Percentiles rank a stretch among this genome's conserved stretches.
Conservation (phyloP, 2,113 vertebrate species). For the Saccopteryx leptura region DNA sequence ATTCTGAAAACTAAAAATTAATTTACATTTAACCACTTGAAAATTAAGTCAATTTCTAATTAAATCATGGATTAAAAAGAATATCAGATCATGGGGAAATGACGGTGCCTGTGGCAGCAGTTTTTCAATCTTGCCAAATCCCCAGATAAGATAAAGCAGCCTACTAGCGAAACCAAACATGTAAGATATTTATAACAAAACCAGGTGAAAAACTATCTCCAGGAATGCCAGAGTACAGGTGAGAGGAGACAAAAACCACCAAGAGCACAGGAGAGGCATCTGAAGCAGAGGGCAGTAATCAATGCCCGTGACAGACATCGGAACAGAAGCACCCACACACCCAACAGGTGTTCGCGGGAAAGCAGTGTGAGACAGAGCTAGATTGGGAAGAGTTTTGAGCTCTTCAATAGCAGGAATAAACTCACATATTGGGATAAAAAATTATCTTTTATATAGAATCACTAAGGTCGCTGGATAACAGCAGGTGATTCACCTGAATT, state of each 20-base stretch:
- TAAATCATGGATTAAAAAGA: neutral
- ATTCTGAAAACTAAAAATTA: constrained; percentile 17
- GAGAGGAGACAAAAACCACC: neutral
- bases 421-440: neutral
- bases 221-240: neutral
- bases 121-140: neutral
- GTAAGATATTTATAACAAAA: constrained; percentile 5
- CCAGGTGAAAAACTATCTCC: neutral
- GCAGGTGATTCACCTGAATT: neutral
- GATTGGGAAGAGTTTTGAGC: neutral
- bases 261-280: neutral
- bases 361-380: neutral
- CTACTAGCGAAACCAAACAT: neutral
- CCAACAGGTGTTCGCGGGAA: neutral
- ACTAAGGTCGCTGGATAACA: neutral
- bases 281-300: neutral
- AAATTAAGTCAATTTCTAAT: constrained; percentile 34
- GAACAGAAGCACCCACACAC: neutral
- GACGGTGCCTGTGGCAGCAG: neutral
- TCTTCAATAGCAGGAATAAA: neutral
- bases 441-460: neutral
- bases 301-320: neutral
- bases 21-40: neutral
- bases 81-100: neutral
- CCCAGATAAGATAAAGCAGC: neutral